Base-by-base conservation (phyloP, 2,113 vertebrate genomes). In the Capreolus pygargus region DNA sequence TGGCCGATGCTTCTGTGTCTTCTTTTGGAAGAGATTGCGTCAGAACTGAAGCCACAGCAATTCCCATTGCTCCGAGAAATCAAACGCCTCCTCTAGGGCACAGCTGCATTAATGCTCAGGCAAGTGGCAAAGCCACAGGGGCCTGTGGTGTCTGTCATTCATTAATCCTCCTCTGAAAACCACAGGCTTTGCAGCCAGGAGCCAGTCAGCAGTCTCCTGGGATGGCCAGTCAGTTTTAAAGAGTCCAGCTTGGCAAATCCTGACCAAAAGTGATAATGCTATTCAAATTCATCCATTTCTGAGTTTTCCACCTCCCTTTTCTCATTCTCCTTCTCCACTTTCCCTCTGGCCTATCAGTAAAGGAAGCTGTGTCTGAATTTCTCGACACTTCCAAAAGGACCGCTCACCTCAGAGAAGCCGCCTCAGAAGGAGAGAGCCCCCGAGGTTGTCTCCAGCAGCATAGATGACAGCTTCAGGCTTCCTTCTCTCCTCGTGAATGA, bases 371-470 rank as follows among this genome's bases (percentile, higher is more conserved):
- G 1, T 17, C 39, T 19, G 1, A 27, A 19, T 43, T 30, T 64
- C n/a, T 86, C 1, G 0, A 70, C 10, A 23, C 54, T 74, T 89
- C 70, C 23, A 0, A 45, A 58, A 86, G 86, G 50, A 67, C 52
- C 4, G 1, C 11, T 12, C 28, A 2, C 27, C 17, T 89, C 82
- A 0, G 61, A 54, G 94, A 39, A 64, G 86, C 16, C 17, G 13
- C 54, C 45, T 98, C 98, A 99, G 92, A 99, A 97, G 82, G 98
- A 99, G 54, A 98, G 98, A 16, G 98, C 97, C 5, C 98, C 99
- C 0, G 98, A 99, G 23, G 99, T 94, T 0, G 99, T 99, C 93
- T 99, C 99, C 17, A 99, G 98, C 99, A 99, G 97, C 93, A 98
- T 86, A 2, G 99, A 99, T 0, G 99, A 99, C 39, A 99, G 98